Percentiles rank a stretch among this genome's conserved stretches.
Evolutionary conservation across 2,113 vertebrate species (phyloP).

Genomic region (Crotophaga sulcirostris): DNA sequence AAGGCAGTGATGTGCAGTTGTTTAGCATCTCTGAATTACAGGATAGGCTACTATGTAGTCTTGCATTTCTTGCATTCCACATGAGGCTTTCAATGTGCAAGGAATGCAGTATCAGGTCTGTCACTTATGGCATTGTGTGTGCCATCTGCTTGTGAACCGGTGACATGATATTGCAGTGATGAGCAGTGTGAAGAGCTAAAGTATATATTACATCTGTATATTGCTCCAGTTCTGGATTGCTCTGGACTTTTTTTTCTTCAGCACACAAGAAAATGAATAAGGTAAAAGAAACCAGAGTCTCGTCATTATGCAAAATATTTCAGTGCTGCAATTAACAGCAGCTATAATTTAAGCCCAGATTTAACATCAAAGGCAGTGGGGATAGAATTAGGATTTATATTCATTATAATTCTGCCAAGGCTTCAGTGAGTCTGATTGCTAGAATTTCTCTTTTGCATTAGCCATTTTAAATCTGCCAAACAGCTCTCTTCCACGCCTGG

Average conservation of each 20-base stretch:
- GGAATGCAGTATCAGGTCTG: background rate
- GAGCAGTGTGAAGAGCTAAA: background rate
- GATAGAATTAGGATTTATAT: slow-evolving; percentile 48
- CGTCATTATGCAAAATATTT: slow-evolving; percentile 41
- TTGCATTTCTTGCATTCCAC: background rate
- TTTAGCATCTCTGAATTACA: background rate
- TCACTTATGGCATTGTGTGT: background rate
- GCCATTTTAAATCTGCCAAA: background rate
- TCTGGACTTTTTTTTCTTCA: background rate
- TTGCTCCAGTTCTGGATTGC: background rate
- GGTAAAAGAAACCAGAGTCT: background rate
- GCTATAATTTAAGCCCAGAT: slow-evolving; percentile 25
- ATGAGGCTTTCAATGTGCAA: background rate
- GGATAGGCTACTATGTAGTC: background rate
- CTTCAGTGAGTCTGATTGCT: slow-evolving; percentile 6
- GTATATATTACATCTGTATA: background rate
- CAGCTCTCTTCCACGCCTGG: background rate
- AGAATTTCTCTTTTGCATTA: slow-evolving; percentile 36
- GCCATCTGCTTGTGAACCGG: background rate
- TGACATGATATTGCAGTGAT: background rate
- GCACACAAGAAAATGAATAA: background rate
- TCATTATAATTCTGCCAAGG: slow-evolving; percentile 30
- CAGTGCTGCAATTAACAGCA: background rate
- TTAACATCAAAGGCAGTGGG: slow-evolving; percentile 22
- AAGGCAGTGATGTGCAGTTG: background rate